These are phyloP conservation scores for Trichonephila clavipes DNA, from an alignment of 1,140 invertebrate species.

Conservation along the genomic window DNA sequence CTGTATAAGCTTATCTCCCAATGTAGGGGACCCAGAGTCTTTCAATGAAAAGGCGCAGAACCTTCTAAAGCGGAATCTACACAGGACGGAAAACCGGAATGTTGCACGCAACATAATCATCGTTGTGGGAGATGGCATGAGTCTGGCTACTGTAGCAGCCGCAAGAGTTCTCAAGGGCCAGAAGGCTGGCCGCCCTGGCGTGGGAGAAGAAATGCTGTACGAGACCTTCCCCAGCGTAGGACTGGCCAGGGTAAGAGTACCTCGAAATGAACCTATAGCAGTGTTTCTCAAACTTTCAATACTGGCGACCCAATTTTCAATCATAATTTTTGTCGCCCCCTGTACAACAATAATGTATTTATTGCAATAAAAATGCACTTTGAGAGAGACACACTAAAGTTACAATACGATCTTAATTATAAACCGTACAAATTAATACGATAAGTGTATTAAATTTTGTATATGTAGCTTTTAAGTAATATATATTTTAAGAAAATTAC, in stretches of 20 bases:
- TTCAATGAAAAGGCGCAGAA: conserved; percentile 51
- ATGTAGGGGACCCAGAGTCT: conserved; percentile 18
- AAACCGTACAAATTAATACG: too few species aligned
- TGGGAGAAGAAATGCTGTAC: conserved; percentile 87
- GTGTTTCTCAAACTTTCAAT: too few species aligned
- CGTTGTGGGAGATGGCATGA: conserved; percentile 97
- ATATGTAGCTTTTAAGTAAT: too few species aligned
- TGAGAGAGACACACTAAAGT: too few species aligned
- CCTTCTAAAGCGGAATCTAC: not conserved
- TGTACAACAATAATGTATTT: too few species aligned
- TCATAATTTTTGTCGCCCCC: too few species aligned
- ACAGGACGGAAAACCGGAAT: conserved; percentile 81
- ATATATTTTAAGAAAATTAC: too few species aligned
- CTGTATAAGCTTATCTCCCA: not conserved
- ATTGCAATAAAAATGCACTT: too few species aligned
- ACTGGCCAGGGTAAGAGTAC: conserved; percentile 85
- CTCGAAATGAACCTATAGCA: too few species aligned
- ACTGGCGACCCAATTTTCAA: too few species aligned
- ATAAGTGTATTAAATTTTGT: too few species aligned
- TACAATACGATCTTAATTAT: too few species aligned
- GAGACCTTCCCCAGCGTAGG: conserved; percentile 88
- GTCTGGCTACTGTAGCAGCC: conserved; percentile 92
- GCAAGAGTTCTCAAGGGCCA: conserved; percentile 84
- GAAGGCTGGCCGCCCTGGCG: conserved; percentile 83
- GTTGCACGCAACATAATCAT: conserved; percentile 90